Evolutionary conservation across 2,113 vertebrate species (phyloP).

Genomic region (Hyperoodon ampullatus): DNA sequence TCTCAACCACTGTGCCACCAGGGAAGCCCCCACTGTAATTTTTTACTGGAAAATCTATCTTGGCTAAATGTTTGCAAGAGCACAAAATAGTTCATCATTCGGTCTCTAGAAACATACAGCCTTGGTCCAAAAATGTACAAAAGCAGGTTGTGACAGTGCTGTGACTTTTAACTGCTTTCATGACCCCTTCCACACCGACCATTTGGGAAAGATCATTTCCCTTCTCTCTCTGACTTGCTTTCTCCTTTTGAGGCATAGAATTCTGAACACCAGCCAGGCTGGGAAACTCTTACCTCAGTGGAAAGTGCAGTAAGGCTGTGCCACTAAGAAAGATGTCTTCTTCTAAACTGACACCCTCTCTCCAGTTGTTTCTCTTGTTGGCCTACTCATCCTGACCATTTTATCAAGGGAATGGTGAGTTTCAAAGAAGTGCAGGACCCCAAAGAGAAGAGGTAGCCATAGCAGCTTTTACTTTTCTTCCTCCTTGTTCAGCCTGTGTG

Average conservation of each 20-base stretch:
- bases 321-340: not conserved
- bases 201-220: not conserved
- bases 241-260: not conserved
- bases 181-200: not conserved
- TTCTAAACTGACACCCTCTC: not conserved
- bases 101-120: not conserved
- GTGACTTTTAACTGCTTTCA: not conserved
- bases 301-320: not conserved
- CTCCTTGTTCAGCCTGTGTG: not conserved
- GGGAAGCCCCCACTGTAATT: not conserved
- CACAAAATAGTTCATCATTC: not conserved
- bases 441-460: not conserved
- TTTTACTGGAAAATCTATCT: constrained; percentile 3
- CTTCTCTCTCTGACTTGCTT: not conserved
- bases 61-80: constrained; percentile 34
- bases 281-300: not conserved
- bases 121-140: not conserved
- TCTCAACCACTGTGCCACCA: too few relatives aligned
- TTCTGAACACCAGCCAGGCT: not conserved
- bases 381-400: not conserved
- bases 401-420: not conserved
- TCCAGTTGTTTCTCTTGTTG: not conserved
- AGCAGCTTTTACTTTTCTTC: not conserved
- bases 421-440: not conserved
- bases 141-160: not conserved